Base-by-base conservation (phyloP, 2,888 invertebrate species). In the Athalia circularis region DNA sequence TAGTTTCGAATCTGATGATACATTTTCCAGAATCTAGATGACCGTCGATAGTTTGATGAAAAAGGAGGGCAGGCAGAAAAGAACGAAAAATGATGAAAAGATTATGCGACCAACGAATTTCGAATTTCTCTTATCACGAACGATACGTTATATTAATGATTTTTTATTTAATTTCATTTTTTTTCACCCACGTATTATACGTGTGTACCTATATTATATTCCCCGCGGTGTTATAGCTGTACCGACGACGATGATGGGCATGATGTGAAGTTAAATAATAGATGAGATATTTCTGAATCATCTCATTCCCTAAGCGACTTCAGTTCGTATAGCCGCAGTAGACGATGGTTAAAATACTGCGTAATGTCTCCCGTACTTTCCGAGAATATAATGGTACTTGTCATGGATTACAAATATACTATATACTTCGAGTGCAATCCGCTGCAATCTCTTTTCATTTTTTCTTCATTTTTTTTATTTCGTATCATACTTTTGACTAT, bases 351-450 rank as follows among this genome's bases (percentile, higher is more conserved):
- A 29, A 29, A 29, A 29, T 29, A 29, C 29, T 29, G 43, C 59
- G n/a, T 59, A 59, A 54, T 43, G 54, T 68, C 54, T 68, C 43
- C 43, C 48, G 54, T 48, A 65, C 68, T 15, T 68, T 29, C 29
- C 13, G 72, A 11, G 59, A 29, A 13, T 43, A 47, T 72, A 59
- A 72, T 72, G 72, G 72, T 59, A 72, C 72, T 59, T 45, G 72
- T 59, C 4, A 72, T 15, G 72, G 72, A 72, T 72, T 72, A 29
- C 29, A 29, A 29, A 29, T 29, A 29, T 29, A 29, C 2, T 29
- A 72, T 72, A 47, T 45, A 59, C 59, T 72, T 59, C 72, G 8
- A 72, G 72, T 72, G 72, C 59, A 57, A 72, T 72, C 47, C 72
- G 59, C 47, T 29, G 43, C 9, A 59, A 59, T 72, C 45, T 72